Conservation (phyloP, 1,140 invertebrate genomes). For the Heliothis subflexa region DNA sequence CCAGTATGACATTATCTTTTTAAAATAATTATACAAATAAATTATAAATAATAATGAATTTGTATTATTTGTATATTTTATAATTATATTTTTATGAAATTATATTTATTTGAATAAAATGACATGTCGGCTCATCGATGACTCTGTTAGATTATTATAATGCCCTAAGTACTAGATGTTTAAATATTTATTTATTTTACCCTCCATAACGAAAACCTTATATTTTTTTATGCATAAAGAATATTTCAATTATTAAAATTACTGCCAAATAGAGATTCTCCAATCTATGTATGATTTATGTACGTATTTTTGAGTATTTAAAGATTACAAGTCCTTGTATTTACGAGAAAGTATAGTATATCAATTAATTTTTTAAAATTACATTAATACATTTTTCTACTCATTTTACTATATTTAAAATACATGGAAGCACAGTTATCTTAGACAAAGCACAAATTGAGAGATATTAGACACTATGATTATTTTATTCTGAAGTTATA, state of each 20-base stretch:
- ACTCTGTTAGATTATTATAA: slow-evolving; percentile 8
- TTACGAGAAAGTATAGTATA: slow-evolving; percentile 8
- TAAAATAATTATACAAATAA: neutral
- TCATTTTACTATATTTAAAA: slow-evolving; percentile 34
- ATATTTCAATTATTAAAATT: too few relatives aligned
- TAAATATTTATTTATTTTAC: slow-evolving; percentile 1
- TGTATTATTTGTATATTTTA: neutral
- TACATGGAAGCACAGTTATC: slow-evolving; percentile 59
- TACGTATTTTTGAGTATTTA: neutral
- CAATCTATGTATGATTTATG: too few relatives aligned
- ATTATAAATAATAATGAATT: neutral
- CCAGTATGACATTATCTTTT: too few relatives aligned
- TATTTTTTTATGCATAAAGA: too few relatives aligned
- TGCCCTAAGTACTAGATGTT: slow-evolving; percentile 28
- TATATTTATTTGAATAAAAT: slow-evolving; percentile 1
- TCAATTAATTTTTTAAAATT: slow-evolving; percentile 16
- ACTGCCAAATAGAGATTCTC: too few relatives aligned
- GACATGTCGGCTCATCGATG: slow-evolving; percentile 27
- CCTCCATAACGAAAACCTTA: neutral
- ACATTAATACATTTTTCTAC: slow-evolving; percentile 11
- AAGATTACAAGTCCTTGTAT: slow-evolving; percentile 9
- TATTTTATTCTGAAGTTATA: neutral
- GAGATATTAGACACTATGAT: slow-evolving; percentile 15
- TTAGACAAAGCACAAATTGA: slow-evolving; percentile 32
- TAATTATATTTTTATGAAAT: neutral